A percentile compares a stretch with the other conserved stretches of the same genome.
phyloP scores from a whole-genome alignment of 92 coral and sea anemone species.

The Chrysogorgia sp. region DNA sequence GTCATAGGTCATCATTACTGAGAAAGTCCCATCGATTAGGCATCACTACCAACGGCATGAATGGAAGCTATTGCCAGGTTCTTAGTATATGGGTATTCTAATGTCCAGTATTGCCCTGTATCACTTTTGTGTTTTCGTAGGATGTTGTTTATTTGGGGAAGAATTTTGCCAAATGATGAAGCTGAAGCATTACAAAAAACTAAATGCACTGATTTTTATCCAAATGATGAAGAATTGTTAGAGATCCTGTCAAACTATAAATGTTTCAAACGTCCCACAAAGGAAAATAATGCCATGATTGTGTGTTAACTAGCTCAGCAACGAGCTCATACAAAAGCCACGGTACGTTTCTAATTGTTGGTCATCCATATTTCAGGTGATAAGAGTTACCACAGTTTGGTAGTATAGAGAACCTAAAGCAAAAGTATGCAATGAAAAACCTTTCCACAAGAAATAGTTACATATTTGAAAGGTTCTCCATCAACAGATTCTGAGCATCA shows the following conservation, averaged over 20 bases:
- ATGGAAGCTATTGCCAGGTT: neutral
- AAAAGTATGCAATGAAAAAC: neutral
- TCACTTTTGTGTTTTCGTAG: neutral
- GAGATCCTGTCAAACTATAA: neutral
- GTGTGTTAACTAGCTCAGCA: neutral
- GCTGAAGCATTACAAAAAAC: conserved; percentile 1
- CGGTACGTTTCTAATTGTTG: conserved; percentile 1
- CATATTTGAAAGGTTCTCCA: too few species aligned
- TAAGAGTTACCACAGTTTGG: neutral
- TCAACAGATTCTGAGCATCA: too few species aligned
- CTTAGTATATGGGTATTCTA: neutral
- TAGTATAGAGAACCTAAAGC: neutral
- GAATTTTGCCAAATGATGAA: conserved; percentile 5
- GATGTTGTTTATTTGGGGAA: conserved; percentile 1
- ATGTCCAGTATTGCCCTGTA: conserved; percentile 1
- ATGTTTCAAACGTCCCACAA: neutral
- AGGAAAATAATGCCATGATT: neutral
- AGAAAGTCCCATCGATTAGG: too few species aligned
- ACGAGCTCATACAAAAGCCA: neutral
- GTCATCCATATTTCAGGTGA: neutral
- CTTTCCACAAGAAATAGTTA: neutral
- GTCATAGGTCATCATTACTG: too few species aligned
- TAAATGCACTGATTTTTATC: neutral
- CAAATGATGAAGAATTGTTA: neutral
- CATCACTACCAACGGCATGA: too few species aligned